phyloP scores from a whole-genome alignment of 2,797 vertebrate species.

The Lacerta bilineata region DNA sequence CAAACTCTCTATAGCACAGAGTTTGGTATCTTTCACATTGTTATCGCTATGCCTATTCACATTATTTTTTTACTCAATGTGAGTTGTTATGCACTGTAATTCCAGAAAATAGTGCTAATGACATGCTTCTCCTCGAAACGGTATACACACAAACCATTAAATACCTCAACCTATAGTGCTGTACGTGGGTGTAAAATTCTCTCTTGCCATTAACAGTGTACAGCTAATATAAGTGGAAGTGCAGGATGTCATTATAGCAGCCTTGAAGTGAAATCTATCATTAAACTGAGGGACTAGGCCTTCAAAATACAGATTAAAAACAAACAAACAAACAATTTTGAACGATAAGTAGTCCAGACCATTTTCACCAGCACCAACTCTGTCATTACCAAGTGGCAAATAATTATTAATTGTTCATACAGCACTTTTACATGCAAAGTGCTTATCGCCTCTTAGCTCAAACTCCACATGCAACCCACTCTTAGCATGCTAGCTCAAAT shows the following conservation, averaged over 20 bases:
- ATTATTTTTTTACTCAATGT: slow-evolving; percentile 71
- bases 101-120: slow-evolving; percentile 70
- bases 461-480: slow-evolving; percentile 18
- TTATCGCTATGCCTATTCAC: slow-evolving; percentile 72
- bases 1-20: slow-evolving; percentile 56
- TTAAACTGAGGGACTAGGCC: slow-evolving; percentile 50
- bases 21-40: slow-evolving; percentile 61
- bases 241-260: slow-evolving; percentile 56
- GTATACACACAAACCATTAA: slow-evolving; percentile 74
- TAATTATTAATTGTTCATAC: slow-evolving; percentile 39
- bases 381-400: slow-evolving; percentile 55
- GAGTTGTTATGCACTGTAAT: slow-evolving; percentile 69
- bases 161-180: slow-evolving; percentile 70
- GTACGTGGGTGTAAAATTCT: slow-evolving; percentile 61
- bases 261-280: slow-evolving; percentile 50
- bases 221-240: slow-evolving; percentile 58
- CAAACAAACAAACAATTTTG: slow-evolving; percentile 33
- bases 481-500: not conserved
- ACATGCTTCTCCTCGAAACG: slow-evolving; percentile 76
- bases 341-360: slow-evolving; percentile 49
- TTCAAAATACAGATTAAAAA: slow-evolving; percentile 39
- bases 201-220: slow-evolving; percentile 74
- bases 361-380: not conserved
- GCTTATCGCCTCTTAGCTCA: slow-evolving; percentile 1
- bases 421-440: slow-evolving; percentile 20